Percentiles rank a stretch among this genome's conserved stretches.
Evolutionary conservation across 2,797 vertebrate species (phyloP).

Genomic region (Pteronotus mesoamericanus): DNA sequence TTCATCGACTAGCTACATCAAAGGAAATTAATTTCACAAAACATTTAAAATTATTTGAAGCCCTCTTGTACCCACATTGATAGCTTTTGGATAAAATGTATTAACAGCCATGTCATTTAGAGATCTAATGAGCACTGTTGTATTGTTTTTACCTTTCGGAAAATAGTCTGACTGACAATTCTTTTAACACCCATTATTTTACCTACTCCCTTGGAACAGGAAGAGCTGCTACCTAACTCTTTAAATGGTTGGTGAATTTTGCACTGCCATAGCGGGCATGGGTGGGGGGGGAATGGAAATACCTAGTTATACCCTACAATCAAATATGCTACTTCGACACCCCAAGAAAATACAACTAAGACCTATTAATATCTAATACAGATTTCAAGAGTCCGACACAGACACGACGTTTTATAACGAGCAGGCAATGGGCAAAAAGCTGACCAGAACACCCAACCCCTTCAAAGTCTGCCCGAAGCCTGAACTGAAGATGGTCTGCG

Average conservation of each 20-base stretch:
- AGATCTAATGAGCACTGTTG: background rate
- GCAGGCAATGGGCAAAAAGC: background rate
- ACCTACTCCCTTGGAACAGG: background rate
- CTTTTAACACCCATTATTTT: background rate
- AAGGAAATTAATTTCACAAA: background rate
- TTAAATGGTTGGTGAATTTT: background rate
- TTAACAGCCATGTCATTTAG: background rate
- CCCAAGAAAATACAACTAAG: background rate
- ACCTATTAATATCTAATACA: background rate
- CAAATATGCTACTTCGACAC: background rate
- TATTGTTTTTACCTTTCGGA: background rate
- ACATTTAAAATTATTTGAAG: background rate
- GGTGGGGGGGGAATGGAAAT: background rate
- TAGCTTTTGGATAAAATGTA: background rate
- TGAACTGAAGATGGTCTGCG: background rate
- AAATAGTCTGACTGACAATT: background rate
- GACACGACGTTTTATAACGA: background rate
- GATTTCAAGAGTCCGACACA: background rate
- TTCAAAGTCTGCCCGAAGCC: background rate
- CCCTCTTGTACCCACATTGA: background rate
- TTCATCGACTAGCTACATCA: background rate
- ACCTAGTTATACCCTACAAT: background rate
- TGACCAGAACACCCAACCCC: background rate
- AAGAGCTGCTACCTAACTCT: background rate
- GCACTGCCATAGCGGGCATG: background rate